Evolutionary conservation across 2,797 vertebrate species (phyloP).

Genomic region (Sebastes goodei): DNA sequence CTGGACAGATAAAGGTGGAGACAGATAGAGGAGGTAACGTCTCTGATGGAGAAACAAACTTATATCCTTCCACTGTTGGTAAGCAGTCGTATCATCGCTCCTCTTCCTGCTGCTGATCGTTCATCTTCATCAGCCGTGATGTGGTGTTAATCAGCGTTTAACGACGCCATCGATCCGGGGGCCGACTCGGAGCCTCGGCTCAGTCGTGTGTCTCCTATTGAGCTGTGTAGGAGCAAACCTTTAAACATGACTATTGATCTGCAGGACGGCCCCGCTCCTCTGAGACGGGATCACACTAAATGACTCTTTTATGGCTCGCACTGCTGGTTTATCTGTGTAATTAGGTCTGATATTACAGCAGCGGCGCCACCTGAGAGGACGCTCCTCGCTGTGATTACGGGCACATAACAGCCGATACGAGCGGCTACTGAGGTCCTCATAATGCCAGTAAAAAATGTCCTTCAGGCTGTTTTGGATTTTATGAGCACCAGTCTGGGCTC

Average conservation of each 20-base stretch:
- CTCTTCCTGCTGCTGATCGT: neutral
- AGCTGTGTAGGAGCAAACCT: conserved; percentile 31
- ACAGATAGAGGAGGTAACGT: neutral
- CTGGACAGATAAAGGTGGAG: neutral
- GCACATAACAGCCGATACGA: neutral
- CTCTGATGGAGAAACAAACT: neutral
- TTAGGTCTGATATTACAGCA: conserved; percentile 28
- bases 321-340: conserved; percentile 33
- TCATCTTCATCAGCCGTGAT: conserved; percentile 29
- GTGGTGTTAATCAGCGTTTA: conserved; percentile 36
- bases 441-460: conserved; percentile 32
- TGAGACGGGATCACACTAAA: neutral
- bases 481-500: neutral
- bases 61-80: neutral
- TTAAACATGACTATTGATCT: conserved; percentile 41
- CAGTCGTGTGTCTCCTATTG: neutral
- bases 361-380: neutral
- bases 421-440: neutral
- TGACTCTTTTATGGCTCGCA: neutral
- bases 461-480: conserved; percentile 40
- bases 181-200: neutral
- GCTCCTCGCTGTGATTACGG: neutral
- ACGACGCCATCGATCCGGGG: conserved; percentile 17
- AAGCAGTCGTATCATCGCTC: neutral
- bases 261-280: neutral